Evolutionary conservation across 2,888 invertebrate species (phyloP).

Genomic region (Yponomeuta sedellus): DNA sequence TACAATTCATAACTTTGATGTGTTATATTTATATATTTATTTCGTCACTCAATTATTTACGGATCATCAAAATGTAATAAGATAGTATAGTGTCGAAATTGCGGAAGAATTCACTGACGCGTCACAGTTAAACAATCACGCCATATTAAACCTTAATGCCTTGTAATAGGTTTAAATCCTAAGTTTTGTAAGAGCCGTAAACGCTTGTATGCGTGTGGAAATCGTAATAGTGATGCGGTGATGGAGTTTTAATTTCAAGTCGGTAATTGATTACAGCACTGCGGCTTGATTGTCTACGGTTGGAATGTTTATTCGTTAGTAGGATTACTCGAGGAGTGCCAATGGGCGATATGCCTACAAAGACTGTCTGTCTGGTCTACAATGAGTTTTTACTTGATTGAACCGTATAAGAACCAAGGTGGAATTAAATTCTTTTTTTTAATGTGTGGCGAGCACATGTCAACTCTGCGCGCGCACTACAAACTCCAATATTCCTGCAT

Average conservation of each 20-base stretch:
- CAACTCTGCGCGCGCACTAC: no score
- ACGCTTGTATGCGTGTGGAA: not conserved
- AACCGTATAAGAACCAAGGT: no score
- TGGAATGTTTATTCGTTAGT: not conserved
- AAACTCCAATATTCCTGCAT: no score
- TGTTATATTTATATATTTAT: not conserved
- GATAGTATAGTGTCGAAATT: not conserved
- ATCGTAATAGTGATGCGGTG: not conserved
- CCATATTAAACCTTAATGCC: not conserved
- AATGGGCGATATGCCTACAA: no score
- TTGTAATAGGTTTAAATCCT: not conserved
- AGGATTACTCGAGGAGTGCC: no score
- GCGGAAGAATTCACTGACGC: conserved; percentile 1
- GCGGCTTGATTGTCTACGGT: not conserved
- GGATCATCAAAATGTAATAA: not conserved
- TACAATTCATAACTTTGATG: not conserved
- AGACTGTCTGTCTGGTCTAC: no score
- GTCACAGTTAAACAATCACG: not conserved
- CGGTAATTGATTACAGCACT: not conserved
- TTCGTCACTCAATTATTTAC: not conserved
- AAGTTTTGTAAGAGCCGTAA: not conserved
- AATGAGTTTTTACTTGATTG: no score
- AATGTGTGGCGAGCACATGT: no score
- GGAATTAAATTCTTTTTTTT: no score
- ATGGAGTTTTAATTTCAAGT: not conserved